Evolutionary conservation across 2,797 vertebrate genomes (phyloP).

Genomic region (Brachyrhaphis roseni): DNA sequence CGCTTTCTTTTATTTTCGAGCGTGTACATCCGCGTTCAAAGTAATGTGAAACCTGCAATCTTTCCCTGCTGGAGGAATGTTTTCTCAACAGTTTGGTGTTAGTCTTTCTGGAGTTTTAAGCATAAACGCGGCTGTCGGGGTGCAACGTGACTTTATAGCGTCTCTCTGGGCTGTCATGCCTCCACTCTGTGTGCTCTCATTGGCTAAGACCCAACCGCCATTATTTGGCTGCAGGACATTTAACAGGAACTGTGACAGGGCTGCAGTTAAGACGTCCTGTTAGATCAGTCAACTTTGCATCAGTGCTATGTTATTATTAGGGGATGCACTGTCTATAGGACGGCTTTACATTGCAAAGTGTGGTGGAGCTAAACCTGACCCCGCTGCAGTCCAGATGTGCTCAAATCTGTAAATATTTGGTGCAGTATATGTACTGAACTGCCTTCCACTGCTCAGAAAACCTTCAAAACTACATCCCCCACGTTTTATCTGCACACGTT

Average conservation of each 20-base stretch:
- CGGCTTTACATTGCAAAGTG: not conserved
- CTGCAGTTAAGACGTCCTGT: not conserved
- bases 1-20: not conserved
- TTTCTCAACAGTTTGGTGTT: not conserved
- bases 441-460: not conserved
- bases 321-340: not conserved
- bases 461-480: not conserved
- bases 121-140: not conserved
- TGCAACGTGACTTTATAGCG: not conserved
- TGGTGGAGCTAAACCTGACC: not conserved
- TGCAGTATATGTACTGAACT: not conserved
- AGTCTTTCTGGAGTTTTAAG: not conserved
- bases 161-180: constrained; percentile 20
- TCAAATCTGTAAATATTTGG: not conserved
- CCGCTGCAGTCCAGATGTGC: not conserved
- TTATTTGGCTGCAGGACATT: constrained; percentile 37
- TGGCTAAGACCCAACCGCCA: constrained; percentile 23
- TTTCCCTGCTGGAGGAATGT: not conserved
- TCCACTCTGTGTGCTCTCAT: constrained; percentile 39
- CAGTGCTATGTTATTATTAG: not conserved
- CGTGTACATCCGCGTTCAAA: not conserved
- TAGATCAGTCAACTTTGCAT: not conserved
- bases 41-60: not conserved
- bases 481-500: not conserved
- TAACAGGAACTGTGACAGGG: constrained; percentile 21